Percentiles rank a stretch among this genome's conserved stretches.
Evolutionary conservation across 2,888 invertebrate species (phyloP).

Genomic region (Dynastes tityus): DNA sequence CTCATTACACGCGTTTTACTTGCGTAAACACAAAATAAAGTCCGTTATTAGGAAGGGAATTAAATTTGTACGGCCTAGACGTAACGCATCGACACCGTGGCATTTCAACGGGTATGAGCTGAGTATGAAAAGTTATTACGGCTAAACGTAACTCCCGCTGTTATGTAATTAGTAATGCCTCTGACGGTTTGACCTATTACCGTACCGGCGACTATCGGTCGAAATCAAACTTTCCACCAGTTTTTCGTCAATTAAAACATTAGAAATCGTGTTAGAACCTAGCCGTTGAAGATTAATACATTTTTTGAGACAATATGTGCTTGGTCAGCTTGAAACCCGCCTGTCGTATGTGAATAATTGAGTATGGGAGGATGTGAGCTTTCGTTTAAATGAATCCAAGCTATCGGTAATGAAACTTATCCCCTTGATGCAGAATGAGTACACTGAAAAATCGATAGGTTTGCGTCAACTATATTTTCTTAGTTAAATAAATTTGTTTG

Average conservation of each 20-base stretch:
- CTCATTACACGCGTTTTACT: slow-evolving; percentile 45
- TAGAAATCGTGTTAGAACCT: slow-evolving; percentile 8
- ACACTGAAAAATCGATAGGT: too few species aligned
- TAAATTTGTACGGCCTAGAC: slow-evolving; percentile 31
- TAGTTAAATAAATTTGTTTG: too few species aligned
- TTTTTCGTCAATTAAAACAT: slow-evolving; percentile 36
- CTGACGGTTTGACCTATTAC: slow-evolving; percentile 20
- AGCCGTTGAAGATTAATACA: slow-evolving; percentile 19
- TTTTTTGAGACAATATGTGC: slow-evolving; percentile 26
- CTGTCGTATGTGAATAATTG: slow-evolving; percentile 32
- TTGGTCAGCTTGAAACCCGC: slow-evolving; percentile 12
- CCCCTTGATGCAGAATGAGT: too few species aligned
- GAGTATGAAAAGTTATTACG: slow-evolving; percentile 34
- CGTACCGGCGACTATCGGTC: neutral
- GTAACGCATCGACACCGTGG: neutral
- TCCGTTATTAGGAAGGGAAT: slow-evolving; percentile 33
- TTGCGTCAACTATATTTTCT: too few species aligned
- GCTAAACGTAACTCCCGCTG: slow-evolving; percentile 34
- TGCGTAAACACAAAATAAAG: slow-evolving; percentile 41
- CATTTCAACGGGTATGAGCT: neutral
- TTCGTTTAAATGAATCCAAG: too few species aligned
- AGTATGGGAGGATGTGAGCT: neutral
- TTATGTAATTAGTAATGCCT: slow-evolving; percentile 40
- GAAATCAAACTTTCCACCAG: slow-evolving; percentile 9
- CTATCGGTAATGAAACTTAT: too few species aligned